Evolutionary conservation across 2,113 vertebrate genomes (phyloP).

Genomic region (Corythoichthys intestinalis): DNA sequence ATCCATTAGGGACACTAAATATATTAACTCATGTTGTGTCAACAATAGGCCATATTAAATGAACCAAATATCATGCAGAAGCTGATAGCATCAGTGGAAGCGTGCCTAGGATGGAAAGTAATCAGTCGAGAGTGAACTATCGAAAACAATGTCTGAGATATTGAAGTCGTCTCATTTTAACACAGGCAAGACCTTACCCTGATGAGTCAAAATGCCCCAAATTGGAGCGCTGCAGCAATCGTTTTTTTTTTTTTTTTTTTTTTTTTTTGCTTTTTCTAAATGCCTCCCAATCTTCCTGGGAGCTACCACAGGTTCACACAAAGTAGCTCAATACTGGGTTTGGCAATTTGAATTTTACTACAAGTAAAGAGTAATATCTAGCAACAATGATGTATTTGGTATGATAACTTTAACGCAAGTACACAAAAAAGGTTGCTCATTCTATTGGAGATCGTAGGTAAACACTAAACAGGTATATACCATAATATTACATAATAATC

Average conservation of each 20-base stretch:
- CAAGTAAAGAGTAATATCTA: not conserved
- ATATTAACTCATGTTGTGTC: conserved; percentile 70
- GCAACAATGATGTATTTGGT: not conserved
- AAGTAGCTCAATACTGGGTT: conserved; percentile 10
- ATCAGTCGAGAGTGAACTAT: conserved; percentile 22
- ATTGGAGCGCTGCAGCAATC: conserved; percentile 41
- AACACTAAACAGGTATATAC: too few species aligned
- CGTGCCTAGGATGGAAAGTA: conserved; percentile 41
- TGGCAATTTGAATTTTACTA: not conserved
- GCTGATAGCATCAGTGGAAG: conserved; percentile 57
- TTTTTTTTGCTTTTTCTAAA: conserved; percentile 32
- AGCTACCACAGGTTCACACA: not conserved
- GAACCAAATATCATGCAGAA: conserved; percentile 62
- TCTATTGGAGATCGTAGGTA: too few species aligned
- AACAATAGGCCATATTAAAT: conserved; percentile 61
- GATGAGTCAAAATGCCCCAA: conserved; percentile 50
- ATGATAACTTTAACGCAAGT: not conserved
- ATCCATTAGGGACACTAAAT: conserved; percentile 73
- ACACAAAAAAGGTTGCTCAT: not conserved
- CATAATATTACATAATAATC: too few species aligned
- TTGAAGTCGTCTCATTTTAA: conserved; percentile 12
- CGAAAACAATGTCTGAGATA: conserved; percentile 36
- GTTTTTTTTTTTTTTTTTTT: too few species aligned
- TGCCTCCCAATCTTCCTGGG: conserved; percentile 15
- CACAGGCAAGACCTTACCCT: conserved; percentile 22